Evolutionary conservation across 1,140 invertebrate genomes (phyloP).

Genomic region (Drosophila willistoni): DNA sequence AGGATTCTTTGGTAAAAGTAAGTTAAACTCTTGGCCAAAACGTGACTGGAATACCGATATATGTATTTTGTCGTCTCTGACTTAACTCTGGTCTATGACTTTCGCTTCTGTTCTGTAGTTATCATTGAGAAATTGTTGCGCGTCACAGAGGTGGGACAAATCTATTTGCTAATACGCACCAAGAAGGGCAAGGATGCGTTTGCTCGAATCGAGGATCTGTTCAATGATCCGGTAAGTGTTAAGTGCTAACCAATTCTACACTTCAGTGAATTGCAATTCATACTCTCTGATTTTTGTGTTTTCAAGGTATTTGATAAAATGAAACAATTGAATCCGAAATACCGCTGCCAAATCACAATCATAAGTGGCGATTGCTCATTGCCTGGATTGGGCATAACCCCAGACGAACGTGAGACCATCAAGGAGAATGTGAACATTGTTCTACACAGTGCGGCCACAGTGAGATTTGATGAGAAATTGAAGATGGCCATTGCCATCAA

Average conservation of each 20-base stretch:
- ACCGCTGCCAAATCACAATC: slow-evolving; percentile 85
- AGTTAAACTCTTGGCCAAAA: slow-evolving; percentile 71
- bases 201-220: slow-evolving; percentile 86
- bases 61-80: slow-evolving; percentile 18
- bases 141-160: slow-evolving; percentile 89
- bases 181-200: slow-evolving; percentile 90
- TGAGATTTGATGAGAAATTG: slow-evolving; percentile 94
- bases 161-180: slow-evolving; percentile 90
- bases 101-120: slow-evolving; percentile 70
- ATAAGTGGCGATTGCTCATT: slow-evolving; percentile 86
- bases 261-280: not conserved
- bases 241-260: not conserved
- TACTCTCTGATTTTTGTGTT: not conserved
- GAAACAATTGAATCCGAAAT: slow-evolving; percentile 85
- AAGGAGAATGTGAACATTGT: slow-evolving; percentile 87
- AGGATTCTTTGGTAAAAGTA: slow-evolving; percentile 91
- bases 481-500: slow-evolving; percentile 87
- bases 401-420: slow-evolving; percentile 84
- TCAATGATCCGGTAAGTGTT: slow-evolving; percentile 87
- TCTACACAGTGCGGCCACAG: slow-evolving; percentile 94
- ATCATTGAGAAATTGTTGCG: slow-evolving; percentile 93
- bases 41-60: slow-evolving; percentile 50
- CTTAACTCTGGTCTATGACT: slow-evolving; percentile 32
- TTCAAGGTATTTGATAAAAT: slow-evolving; percentile 85
- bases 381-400: slow-evolving; percentile 88